Conservation (phyloP, 1,140 invertebrate genomes). For the Papilio polytes region DNA sequence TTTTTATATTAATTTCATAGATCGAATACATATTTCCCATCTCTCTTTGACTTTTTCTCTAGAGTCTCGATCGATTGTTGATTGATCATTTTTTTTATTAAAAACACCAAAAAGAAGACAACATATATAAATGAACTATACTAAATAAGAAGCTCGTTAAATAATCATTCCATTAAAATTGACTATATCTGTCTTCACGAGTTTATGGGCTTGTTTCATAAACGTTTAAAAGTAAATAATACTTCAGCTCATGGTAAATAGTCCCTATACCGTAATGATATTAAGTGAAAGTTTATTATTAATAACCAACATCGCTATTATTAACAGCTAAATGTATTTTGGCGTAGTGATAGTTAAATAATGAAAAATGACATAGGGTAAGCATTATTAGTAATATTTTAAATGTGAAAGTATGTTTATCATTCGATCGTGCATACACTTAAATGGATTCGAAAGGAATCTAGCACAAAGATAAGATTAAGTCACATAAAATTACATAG, state of each 20-base stretch:
- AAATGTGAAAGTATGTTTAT: slow-evolving; percentile 24
- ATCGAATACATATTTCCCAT: no score
- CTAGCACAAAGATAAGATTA: slow-evolving; percentile 22
- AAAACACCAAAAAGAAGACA: no score
- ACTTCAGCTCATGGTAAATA: neutral
- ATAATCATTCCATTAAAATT: neutral
- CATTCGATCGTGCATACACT: slow-evolving; percentile 1
- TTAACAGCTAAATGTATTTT: slow-evolving; percentile 17
- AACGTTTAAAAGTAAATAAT: neutral
- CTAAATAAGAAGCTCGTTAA: no score
- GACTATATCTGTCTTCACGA: neutral
- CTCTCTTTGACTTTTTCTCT: no score
- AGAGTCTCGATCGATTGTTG: no score
- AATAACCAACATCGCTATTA: neutral
- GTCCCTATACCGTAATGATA: neutral
- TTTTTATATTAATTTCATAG: no score
- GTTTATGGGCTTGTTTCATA: neutral
- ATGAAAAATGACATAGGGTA: slow-evolving; percentile 29
- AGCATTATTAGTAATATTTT: slow-evolving; percentile 20
- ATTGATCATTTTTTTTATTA: no score
- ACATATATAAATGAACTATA: no score
- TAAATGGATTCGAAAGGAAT: slow-evolving; percentile 26
- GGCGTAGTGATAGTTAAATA: slow-evolving; percentile 2
- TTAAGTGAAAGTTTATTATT: slow-evolving; percentile 24
- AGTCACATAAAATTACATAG: slow-evolving; percentile 23